Percentiles rank a stretch among this genome's conserved stretches.
Conservation (phyloP, 2,797 vertebrate species). For the Sylvilagus floridanus region DNA sequence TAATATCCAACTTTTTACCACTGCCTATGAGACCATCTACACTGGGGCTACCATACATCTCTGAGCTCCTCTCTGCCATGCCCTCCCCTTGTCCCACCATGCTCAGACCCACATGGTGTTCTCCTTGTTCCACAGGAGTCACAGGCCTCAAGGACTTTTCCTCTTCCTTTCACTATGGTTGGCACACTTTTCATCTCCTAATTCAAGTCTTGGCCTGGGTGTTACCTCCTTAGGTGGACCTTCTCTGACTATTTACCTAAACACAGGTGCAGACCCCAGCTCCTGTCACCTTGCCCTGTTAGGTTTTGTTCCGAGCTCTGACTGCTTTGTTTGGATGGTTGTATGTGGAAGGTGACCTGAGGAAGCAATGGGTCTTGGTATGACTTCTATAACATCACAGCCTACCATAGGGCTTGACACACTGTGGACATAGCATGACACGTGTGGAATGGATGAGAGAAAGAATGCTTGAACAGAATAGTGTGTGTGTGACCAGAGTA, state of each 20-base stretch:
- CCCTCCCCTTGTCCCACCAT: background rate
- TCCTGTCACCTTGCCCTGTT: background rate
- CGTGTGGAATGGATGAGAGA: background rate
- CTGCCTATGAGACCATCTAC: rapidly evolving
- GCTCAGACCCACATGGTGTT: background rate
- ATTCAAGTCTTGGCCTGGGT: background rate
- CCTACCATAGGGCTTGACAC: background rate
- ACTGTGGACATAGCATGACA: background rate
- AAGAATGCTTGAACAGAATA: background rate
- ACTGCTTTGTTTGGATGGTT: background rate
- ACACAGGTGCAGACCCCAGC: background rate
- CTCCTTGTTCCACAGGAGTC: background rate
- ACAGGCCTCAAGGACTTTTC: background rate
- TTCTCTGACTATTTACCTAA: background rate
- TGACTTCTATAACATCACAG: background rate
- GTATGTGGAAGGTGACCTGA: background rate
- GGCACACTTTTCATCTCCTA: background rate
- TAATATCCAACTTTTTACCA: background rate
- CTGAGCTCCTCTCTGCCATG: background rate
- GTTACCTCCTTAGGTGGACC: background rate
- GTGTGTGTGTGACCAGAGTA: background rate
- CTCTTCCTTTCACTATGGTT: background rate
- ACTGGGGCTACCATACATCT: background rate
- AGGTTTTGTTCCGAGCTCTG: background rate
- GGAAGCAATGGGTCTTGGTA: background rate